phyloP scores from a whole-genome alignment of 2,113 vertebrate genomes.

The Hemicordylus capensis region DNA sequence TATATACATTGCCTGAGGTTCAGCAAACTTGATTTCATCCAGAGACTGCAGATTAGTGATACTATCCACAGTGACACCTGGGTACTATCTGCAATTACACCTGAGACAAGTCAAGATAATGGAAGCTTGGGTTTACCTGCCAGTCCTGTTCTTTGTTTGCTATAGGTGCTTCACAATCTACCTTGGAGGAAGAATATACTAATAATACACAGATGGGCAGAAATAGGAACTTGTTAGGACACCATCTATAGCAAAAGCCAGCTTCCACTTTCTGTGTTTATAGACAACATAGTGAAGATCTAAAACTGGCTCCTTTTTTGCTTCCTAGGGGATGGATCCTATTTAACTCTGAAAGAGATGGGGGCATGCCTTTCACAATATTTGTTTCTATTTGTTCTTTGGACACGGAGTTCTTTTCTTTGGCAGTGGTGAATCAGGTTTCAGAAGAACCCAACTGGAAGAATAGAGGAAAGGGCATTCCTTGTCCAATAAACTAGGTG shows the following conservation, averaged over 20 bases:
- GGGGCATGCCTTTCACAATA: not conserved
- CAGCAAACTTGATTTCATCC: not conserved
- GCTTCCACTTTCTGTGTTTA: not conserved
- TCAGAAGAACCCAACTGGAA: not conserved
- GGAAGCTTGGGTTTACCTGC: too few species aligned
- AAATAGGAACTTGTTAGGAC: not conserved
- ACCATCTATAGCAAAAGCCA: not conserved
- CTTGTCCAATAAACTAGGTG: too few species aligned
- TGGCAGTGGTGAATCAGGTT: not conserved
- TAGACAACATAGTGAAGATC: not conserved
- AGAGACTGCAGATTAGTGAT: not conserved
- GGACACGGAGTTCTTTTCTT: not conserved
- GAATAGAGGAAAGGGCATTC: not conserved
- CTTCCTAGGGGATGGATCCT: not conserved
- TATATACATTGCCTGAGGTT: not conserved
- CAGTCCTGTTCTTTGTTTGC: too few species aligned
- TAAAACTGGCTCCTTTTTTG: not conserved
- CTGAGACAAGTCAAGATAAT: too few species aligned
- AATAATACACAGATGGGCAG: not conserved
- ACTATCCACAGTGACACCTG: too few species aligned
- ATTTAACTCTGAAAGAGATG: too few species aligned
- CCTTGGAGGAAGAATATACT: too few species aligned
- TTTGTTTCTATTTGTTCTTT: not conserved
- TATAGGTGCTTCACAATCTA: too few species aligned
- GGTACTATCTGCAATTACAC: too few species aligned